These are phyloP conservation scores for Drosophila robusta DNA, from an alignment of 2,888 invertebrate genomes.

Conservation along the genomic window DNA sequence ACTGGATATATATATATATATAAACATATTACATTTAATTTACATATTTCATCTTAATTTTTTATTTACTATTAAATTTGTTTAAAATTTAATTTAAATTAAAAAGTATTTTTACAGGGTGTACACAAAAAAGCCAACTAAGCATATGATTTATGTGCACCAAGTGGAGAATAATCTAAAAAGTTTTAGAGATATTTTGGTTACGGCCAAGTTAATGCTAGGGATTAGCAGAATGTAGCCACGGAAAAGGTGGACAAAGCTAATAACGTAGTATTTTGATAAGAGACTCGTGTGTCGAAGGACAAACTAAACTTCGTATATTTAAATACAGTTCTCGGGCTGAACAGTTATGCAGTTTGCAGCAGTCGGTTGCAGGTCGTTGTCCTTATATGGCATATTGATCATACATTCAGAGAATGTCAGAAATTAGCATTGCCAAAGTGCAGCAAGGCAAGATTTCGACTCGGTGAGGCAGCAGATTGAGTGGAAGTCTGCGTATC, in stretches of 20 bases:
- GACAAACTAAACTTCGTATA: slow-evolving; percentile 4
- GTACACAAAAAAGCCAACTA: slow-evolving; percentile 21
- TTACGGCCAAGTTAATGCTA: background rate
- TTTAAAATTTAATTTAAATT: too few relatives aligned
- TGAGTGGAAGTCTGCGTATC: slow-evolving; percentile 42
- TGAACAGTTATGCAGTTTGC: slow-evolving; percentile 36
- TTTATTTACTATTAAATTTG: too few relatives aligned
- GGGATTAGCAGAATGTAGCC: background rate
- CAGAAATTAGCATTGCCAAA: slow-evolving; percentile 68
- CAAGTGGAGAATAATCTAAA: slow-evolving; percentile 7
- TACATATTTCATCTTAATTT: background rate
- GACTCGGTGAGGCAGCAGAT: slow-evolving; percentile 17
- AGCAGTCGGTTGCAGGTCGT: slow-evolving; percentile 17
- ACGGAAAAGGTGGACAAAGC: background rate
- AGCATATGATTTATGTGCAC: slow-evolving; percentile 41
- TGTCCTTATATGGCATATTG: slow-evolving; percentile 57
- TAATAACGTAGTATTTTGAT: background rate
- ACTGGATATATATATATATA: too few relatives aligned
- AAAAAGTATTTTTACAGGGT: background rate
- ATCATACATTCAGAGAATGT: slow-evolving; percentile 53
- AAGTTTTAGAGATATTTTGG: background rate
- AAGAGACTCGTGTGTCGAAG: background rate
- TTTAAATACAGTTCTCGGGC: slow-evolving; percentile 29
- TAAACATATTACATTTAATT: too few relatives aligned
- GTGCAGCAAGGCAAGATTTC: slow-evolving; percentile 13